Evolutionary conservation across 2,113 vertebrate species (phyloP).

Genomic region (Bagarius yarrelli): DNA sequence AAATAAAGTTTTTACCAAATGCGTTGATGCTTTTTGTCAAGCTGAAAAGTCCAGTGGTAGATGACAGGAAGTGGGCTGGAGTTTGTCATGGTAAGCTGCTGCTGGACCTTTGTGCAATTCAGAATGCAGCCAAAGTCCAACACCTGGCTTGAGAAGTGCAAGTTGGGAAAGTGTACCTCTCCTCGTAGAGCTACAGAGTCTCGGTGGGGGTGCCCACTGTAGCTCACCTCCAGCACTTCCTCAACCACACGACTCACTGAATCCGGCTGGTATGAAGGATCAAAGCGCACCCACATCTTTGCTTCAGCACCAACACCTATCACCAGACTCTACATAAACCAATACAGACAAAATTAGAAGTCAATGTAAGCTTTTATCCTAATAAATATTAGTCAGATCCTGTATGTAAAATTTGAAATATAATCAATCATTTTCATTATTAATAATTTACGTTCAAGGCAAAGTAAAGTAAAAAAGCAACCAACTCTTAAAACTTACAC

Average conservation of each 20-base stretch:
- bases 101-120: conserved; percentile 70
- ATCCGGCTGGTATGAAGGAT: conserved; percentile 69
- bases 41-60: conserved; percentile 79
- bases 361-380: no score
- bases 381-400: no score
- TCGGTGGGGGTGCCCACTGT: conserved; percentile 73
- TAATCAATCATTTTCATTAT: no score
- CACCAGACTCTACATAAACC: conserved; percentile 68
- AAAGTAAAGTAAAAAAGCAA: no score
- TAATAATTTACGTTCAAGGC: no score
- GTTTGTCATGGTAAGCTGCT: conserved; percentile 75
- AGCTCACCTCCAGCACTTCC: conserved; percentile 70
- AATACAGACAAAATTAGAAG: not conserved
- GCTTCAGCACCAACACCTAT: conserved; percentile 64
- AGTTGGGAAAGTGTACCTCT: conserved; percentile 81
- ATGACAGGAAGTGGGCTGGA: conserved; percentile 71
- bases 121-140: conserved; percentile 85
- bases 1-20: conserved; percentile 67
- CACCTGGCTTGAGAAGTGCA: conserved; percentile 69
- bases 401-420: no score
- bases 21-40: conserved; percentile 14
- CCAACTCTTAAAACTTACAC: not conserved
- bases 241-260: conserved; percentile 63
- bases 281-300: conserved; percentile 76
- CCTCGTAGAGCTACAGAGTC: conserved; percentile 69